Conservation (phyloP, 2,888 invertebrate species). For the Ethmia dodecea region DNA sequence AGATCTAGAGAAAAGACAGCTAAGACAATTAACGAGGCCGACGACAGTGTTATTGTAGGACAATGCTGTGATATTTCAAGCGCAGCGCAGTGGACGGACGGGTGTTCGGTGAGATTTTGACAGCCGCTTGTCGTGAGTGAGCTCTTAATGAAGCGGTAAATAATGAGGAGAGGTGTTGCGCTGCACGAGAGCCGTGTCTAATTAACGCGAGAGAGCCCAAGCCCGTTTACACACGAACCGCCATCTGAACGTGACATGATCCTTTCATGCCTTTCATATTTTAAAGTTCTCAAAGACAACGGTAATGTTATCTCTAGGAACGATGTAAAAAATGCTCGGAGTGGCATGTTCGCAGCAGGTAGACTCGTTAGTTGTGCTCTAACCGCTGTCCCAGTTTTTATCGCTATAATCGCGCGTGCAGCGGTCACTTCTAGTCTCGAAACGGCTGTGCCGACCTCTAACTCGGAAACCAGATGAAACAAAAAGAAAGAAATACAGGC, state of each 20-base stretch:
- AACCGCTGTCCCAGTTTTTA: slow-evolving; percentile 60
- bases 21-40: slow-evolving; percentile 66
- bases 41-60: slow-evolving; percentile 70
- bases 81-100: slow-evolving; percentile 40
- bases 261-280: slow-evolving; percentile 41
- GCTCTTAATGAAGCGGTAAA: slow-evolving; percentile 76
- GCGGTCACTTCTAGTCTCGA: slow-evolving; percentile 61
- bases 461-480: slow-evolving; percentile 67
- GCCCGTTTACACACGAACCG: slow-evolving; percentile 41
- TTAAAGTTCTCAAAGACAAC: slow-evolving; percentile 29
- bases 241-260: slow-evolving; percentile 29
- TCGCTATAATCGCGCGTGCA: slow-evolving; percentile 58
- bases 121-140: slow-evolving; percentile 64
- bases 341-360: slow-evolving; percentile 33
- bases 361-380: slow-evolving; percentile 47
- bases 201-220: slow-evolving; percentile 56
- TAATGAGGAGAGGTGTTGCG: slow-evolving; percentile 71
- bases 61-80: slow-evolving; percentile 68
- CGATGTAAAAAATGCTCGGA: slow-evolving; percentile 34
- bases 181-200: slow-evolving; percentile 60
- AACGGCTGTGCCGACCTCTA: slow-evolving; percentile 63
- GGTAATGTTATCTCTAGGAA: slow-evolving; percentile 35
- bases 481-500: slow-evolving; percentile 66
- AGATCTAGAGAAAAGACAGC: slow-evolving; percentile 39
- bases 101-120: slow-evolving; percentile 66